Percentiles rank a stretch among this genome's conserved stretches.
Conservation (phyloP, 2,888 invertebrate species). For the Ramazzottius varieornatus region DNA sequence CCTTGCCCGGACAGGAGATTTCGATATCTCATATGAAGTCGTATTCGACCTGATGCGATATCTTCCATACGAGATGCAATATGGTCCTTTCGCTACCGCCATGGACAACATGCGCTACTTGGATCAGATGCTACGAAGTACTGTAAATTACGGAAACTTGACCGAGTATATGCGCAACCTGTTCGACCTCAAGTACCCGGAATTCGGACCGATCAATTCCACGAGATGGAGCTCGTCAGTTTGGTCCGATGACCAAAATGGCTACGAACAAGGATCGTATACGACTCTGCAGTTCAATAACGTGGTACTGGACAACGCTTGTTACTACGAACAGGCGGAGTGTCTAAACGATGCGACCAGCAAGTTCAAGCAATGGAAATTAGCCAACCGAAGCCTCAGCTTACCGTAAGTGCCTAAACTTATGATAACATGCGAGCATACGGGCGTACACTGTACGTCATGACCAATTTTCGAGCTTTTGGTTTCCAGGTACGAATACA, state of each 20-base stretch:
- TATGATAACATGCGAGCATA: no score
- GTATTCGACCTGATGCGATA: neutral
- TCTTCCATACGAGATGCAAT: neutral
- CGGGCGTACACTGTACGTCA: no score
- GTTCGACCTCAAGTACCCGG: neutral
- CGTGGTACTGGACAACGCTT: neutral
- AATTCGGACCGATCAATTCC: no score
- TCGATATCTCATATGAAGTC: neutral
- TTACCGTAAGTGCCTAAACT: no score
- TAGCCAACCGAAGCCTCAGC: no score
- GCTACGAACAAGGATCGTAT: no score
- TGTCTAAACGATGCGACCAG: neutral
- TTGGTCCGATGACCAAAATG: neutral
- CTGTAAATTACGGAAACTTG: neutral
- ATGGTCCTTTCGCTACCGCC: neutral
- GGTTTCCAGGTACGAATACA: no score
- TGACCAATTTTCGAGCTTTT: no score
- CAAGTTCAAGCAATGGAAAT: neutral
- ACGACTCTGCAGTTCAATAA: neutral
- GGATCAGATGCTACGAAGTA: neutral
- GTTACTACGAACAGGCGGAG: neutral
- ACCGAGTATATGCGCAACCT: neutral
- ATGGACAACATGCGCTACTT: neutral
- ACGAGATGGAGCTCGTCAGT: neutral
- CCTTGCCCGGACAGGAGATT: slow-evolving; percentile 2